Evolutionary conservation across 2,888 invertebrate species (phyloP), one percentile per base, ranked within the genome.

Genomic region (Pristionchus arcanus): DNA sequence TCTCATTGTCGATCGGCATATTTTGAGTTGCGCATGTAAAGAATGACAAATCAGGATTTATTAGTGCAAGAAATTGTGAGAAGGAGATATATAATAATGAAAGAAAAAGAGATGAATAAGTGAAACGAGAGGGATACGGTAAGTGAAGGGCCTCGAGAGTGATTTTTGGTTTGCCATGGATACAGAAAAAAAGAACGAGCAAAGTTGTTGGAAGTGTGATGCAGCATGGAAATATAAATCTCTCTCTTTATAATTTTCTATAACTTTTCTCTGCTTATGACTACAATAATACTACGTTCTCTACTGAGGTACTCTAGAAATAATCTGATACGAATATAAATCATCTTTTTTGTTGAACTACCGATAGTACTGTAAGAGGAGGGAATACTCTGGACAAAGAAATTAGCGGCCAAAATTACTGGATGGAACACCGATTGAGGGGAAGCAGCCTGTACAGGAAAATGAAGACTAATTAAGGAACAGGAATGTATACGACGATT

Each of bases 291-390:
- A 81, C 81, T 81, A 81, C 81, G 53, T 81, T 53, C 11, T 49
- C 81, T 81, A 81, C 81, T 81, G 81, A 81, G 81, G 81, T 49
- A 28, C 81, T 28, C 81, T 49, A 49, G 15, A 53, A 53, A 16
- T 42, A 81, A 53, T 81, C 74, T 74, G 49, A 81, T 81, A 81
- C 81, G 81, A n/a, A 81, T 81, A 81, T n/a, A 42, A 81, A 81
- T 81, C 81, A 81, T 81, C 53, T 81, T 81, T 77, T 34, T 34
- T 42, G 81, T 42, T 81, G 28, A 53, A 28, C 81, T 81, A 81
- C 81, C 81, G 81, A 81, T 81, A 81, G 81, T 81, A 81, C 81
- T 81, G 81, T 81, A 81, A 81, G 28, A n/a, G 53, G 81, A 28
- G n/a, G 53, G 81, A 53, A 74, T 74, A 81, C 81, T 81, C 81